These are phyloP conservation scores for Cathartes aura DNA, from an alignment of 2,113 vertebrate genomes.

Conservation along the genomic window DNA sequence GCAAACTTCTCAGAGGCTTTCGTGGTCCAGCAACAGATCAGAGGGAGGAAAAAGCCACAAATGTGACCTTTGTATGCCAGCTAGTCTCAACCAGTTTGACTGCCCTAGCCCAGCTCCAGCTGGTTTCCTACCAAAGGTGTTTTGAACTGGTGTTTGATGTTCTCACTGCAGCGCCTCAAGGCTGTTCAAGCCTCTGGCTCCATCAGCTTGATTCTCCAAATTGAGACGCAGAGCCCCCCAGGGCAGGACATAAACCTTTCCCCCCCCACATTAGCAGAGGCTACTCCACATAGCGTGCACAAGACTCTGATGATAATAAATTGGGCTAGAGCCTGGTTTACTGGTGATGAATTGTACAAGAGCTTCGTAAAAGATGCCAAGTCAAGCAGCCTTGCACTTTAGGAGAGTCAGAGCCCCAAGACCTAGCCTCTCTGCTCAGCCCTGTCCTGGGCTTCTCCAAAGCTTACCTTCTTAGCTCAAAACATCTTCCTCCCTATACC, in stretches of 20 bases:
- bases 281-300: accelerated
- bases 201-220: not conserved
- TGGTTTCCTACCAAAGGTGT: not conserved
- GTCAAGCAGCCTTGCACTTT: not conserved
- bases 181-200: not conserved
- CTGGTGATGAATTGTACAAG: not conserved
- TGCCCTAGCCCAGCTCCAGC: not conserved
- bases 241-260: not conserved
- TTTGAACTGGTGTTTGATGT: not conserved
- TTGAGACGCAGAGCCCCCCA: not conserved
- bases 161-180: not conserved
- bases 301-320: not conserved
- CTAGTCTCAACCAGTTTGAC: not conserved
- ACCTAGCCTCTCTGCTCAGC: not conserved
- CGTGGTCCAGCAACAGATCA: not conserved
- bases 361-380: not conserved
- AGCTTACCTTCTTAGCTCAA: not conserved
- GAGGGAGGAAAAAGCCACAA: not conserved
- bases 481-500: not conserved
- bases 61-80: not conserved
- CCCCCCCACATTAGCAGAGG: not conserved
- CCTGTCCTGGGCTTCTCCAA: not conserved
- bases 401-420: not conserved
- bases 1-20: not conserved
- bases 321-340: not conserved